A percentile compares a stretch with the other conserved stretches of the same genome.
phyloP scores from a whole-genome alignment of 2,797 vertebrate species.

The Macrochelys suwanniensis region DNA sequence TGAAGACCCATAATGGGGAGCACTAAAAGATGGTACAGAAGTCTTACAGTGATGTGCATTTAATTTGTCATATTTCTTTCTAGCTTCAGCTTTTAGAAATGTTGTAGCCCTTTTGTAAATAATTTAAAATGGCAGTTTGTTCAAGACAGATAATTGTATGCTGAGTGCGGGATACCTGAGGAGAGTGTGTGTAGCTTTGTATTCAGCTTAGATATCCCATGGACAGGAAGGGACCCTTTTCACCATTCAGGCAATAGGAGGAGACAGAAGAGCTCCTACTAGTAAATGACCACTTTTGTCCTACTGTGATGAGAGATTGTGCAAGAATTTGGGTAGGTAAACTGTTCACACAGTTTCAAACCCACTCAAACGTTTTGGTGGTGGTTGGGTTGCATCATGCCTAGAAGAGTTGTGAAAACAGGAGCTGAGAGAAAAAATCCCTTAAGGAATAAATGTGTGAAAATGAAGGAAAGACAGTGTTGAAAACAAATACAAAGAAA shows the following conservation, averaged over 20 bases:
- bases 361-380: neutral
- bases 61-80: conserved; percentile 7
- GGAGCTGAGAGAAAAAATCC: neutral
- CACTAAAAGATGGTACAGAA: conserved; percentile 10
- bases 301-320: neutral
- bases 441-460: neutral
- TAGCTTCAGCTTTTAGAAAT: neutral
- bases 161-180: neutral
- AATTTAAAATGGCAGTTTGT: neutral
- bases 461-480: neutral
- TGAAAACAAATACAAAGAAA: neutral
- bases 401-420: neutral
- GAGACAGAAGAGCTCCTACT: conserved; percentile 17
- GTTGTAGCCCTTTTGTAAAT: neutral
- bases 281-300: neutral
- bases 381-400: neutral
- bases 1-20: conserved; percentile 4
- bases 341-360: neutral
- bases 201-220: neutral
- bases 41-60: conserved; percentile 11
- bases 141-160: neutral
- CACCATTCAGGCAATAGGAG: neutral
- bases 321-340: neutral
- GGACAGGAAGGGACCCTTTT: conserved; percentile 11
- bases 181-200: neutral